Base-by-base conservation (phyloP, 2,113 vertebrate species). In the Petrocephalus microphthalmus region DNA sequence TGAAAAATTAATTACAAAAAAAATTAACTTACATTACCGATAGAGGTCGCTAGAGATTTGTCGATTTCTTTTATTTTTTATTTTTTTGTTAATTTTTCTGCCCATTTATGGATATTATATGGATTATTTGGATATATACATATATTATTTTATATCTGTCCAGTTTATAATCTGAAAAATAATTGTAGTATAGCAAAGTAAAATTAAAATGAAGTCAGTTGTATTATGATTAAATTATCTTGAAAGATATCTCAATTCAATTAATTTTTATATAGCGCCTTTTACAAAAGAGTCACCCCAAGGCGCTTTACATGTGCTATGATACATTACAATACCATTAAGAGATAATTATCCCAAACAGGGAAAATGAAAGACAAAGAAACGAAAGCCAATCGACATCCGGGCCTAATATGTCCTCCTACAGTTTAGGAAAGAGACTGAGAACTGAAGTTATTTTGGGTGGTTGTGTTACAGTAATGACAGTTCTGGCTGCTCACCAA, bases 21-120 rank as follows among this genome's bases (percentile, higher is more conserved):
- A 29, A 67, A 33, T 25, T 20, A 52, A 42, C 20, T 60, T 47
- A n/a, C 5, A 86, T 86, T 86, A 45, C 85, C 85, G 42, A 60
- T 57, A 86, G 85, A 64, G 53, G 85, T 86, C 85, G 85, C 85
- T 64, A 64, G 25, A 52, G 17, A 60, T 25, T 86, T 57, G 25
- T 19, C 17, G 29, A 57, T 86, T 54, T 25, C 1, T 19, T 10
- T 81, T 49, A n/a, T 19, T 33, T 0, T 54, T 29, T 8, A 53
- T 10, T 1, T 81, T 49, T 49, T 19, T 33, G 2, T 54, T 29
- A 7, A 53, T 10, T 1, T 49, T 49, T 20, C 45, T 49, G 81
- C 7, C 45, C 20, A 83, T 47, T 71, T 37, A 42, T 42, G 42
- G 19, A 45, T 83, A 37, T 42, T 74, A 74, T 42, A 42, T 74